Evolutionary conservation across 53 echinoderm and acorn worm species (phyloP).

Genomic region (Zoroaster sp.): DNA sequence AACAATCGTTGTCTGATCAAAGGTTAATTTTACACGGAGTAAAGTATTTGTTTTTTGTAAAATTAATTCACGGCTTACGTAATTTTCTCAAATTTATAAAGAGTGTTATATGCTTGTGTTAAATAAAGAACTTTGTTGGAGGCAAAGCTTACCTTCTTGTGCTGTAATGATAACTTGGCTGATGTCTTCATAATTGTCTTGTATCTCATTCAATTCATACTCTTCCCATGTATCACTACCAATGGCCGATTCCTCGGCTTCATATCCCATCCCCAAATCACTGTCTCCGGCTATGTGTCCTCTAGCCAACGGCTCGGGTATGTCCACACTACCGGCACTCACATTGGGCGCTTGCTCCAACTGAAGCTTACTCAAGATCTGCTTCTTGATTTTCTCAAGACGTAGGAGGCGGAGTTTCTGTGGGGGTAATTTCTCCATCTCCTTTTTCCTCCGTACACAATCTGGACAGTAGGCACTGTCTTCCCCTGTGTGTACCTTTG

Average conservation of each 20-base stretch:
- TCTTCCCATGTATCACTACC: constrained; percentile 36
- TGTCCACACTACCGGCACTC: constrained; percentile 41
- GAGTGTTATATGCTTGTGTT: too few species aligned
- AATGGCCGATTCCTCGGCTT: neutral
- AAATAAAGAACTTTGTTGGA: too few species aligned
- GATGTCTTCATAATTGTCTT: constrained; percentile 31
- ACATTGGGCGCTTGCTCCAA: constrained; percentile 58
- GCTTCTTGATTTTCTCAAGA: constrained; percentile 55
- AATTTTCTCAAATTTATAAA: neutral
- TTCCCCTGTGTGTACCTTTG: neutral
- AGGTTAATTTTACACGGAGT: neutral
- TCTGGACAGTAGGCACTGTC: constrained; percentile 37
- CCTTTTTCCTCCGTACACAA: constrained; percentile 32
- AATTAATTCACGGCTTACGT: neutral
- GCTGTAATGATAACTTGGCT: constrained; percentile 61
- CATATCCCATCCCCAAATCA: neutral
- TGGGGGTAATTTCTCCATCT: constrained; percentile 28
- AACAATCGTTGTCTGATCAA: constrained; percentile 32
- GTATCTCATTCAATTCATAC: neutral
- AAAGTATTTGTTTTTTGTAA: neutral
- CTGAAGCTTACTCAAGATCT: constrained; percentile 51
- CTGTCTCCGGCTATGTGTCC: constrained; percentile 36
- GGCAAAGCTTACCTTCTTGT: constrained; percentile 33
- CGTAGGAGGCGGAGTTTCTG: constrained; percentile 32
- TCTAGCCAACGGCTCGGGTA: constrained; percentile 49